These are phyloP conservation scores for Macrosoma leucophasiata DNA, from an alignment of 2,888 invertebrate species.

Conservation along the genomic window DNA sequence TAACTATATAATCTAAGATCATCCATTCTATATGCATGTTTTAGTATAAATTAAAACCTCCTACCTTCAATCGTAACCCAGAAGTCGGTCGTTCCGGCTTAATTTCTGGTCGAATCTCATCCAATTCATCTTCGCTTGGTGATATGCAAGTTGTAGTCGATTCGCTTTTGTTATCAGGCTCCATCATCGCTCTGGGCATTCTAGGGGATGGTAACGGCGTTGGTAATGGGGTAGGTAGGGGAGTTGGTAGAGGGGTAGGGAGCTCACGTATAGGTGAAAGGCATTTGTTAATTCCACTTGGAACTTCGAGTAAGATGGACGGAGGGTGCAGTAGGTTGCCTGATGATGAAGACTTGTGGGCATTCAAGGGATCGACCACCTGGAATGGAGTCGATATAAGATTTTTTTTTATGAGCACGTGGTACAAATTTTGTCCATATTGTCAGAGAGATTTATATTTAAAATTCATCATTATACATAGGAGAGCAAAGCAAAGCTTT, in stretches of 20 bases:
- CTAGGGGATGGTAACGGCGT: conserved; percentile 77
- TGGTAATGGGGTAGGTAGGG: conserved; percentile 77
- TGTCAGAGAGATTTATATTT: no score
- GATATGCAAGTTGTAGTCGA: conserved; percentile 45
- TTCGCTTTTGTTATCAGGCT: conserved; percentile 45
- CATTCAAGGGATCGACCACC: conserved; percentile 81
- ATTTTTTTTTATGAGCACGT: no score
- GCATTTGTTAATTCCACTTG: conserved; percentile 83
- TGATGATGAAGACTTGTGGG: conserved; percentile 75
- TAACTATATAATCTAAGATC: not conserved
- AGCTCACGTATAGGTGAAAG: conserved; percentile 87
- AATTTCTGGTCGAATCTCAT: conserved; percentile 52
- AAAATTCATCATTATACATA: no score
- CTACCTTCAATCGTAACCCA: conserved; percentile 56
- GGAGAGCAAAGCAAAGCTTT: no score
- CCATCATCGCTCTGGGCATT: conserved; percentile 58
- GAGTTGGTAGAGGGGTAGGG: conserved; percentile 82
- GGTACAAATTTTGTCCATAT: no score
- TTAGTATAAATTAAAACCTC: conserved; percentile 1
- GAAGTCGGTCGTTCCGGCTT: conserved; percentile 48
- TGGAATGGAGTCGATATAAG: conserved; percentile 28
- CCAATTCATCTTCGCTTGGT: conserved; percentile 64
- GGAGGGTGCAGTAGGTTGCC: conserved; percentile 82
- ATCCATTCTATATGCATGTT: not conserved
- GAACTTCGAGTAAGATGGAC: conserved; percentile 85